Evolutionary conservation across 2,888 invertebrate species (phyloP).

Genomic region (Catocala fraxini): DNA sequence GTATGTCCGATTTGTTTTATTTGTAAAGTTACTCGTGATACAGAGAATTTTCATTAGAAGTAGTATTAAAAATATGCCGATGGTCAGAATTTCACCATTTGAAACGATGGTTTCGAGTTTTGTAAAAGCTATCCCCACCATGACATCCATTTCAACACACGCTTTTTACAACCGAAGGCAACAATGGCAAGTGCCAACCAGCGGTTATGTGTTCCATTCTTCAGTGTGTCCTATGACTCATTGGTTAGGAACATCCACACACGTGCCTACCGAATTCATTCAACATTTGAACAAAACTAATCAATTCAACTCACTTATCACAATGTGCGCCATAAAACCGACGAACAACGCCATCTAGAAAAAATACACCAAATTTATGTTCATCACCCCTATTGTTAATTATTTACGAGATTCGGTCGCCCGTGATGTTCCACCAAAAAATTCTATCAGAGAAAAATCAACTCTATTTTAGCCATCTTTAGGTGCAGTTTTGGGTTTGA

Average conservation of each 20-base stretch:
- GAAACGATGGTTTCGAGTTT: too few species aligned
- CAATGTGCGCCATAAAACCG: slow-evolving; percentile 41
- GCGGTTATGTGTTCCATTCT: not conserved
- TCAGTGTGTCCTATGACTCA: not conserved
- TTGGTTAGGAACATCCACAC: slow-evolving; percentile 3
- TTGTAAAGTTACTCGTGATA: too few species aligned
- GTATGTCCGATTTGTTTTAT: too few species aligned
- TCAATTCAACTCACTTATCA: slow-evolving; percentile 40
- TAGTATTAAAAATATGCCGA: too few species aligned
- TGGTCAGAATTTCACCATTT: too few species aligned
- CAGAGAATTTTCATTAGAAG: too few species aligned
- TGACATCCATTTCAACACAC: too few species aligned
- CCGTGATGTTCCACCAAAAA: slow-evolving; percentile 32
- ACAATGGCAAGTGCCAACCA: too few species aligned
- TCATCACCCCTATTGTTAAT: slow-evolving; percentile 39
- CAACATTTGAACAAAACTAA: slow-evolving; percentile 35
- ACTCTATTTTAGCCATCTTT: rapidly evolving
- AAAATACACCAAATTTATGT: slow-evolving; percentile 41
- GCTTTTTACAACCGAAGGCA: too few species aligned
- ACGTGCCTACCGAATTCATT: slow-evolving; percentile 31
- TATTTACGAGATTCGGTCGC: slow-evolving; percentile 45
- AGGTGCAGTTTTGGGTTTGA: slow-evolving; percentile 11
- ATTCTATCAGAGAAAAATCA: slow-evolving; percentile 6
- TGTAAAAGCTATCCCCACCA: too few species aligned
- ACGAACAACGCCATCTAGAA: slow-evolving; percentile 37